Base-by-base conservation (phyloP, 1,140 invertebrate genomes). In the Drosophila athabasca region DNA sequence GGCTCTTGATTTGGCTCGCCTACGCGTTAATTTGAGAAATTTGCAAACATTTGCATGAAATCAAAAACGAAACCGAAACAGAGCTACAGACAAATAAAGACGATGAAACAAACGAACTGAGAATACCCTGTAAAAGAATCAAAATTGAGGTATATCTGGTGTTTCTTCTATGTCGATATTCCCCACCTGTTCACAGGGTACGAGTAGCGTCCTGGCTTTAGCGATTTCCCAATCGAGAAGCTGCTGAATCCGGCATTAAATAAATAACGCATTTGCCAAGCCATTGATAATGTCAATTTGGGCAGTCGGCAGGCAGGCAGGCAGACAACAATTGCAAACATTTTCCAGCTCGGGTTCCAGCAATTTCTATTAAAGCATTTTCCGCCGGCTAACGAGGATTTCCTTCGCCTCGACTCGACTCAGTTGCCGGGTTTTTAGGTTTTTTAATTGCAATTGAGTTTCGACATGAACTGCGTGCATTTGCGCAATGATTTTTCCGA, bases 391-490 rank as follows among this genome's bases (percentile, higher is more conserved):
- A 88, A 88, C 83, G 69, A 72, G 64, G 48, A 84, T 58, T 75
- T 68, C 54, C 60, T 49, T 48, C 24, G 31, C 60, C 44, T 48
- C 24, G 31, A 26, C 44, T 48, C 24, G 31, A 26, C 50, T 53
- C 31, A 50, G 59, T 77, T 76, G 71, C 59, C 70, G 39, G 39
- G 50, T 66, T 85, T 78, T 72, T 62, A 65, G 64, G 74, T 50
- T 79, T 39, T 79, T 88, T 88, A 88, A 88, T 89, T 88, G 83
- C 79, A 83, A 83, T 82, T 88, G 84, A 82, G 83, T 75, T 80
- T 72, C 67, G 62, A 80, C 81, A 84, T 85, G 72, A 75, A 79
- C 77, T 84, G 81, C 77, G 81, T 85, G 81, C 81, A 85, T 80
- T 85, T 85, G 81, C 78, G 82, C 82, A 74, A 87, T 85, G 82